Evolutionary conservation across 1,140 invertebrate genomes (phyloP), one percentile per base, ranked within the genome.

Genomic region (Ips typographus): DNA sequence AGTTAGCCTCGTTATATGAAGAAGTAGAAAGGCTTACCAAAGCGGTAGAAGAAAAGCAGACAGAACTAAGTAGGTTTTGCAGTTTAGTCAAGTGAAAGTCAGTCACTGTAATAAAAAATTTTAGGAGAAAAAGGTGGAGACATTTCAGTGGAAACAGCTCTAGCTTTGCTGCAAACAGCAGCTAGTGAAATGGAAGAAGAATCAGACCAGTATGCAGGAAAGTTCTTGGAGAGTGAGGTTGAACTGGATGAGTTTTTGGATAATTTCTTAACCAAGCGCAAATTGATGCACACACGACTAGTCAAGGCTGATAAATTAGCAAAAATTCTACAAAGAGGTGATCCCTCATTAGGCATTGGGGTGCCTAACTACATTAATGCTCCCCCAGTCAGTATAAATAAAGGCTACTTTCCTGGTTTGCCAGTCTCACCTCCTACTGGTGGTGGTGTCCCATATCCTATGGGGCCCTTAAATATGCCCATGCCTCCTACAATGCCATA

Each of bases 241-340:
- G 87, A 90, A 72, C 84, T 93, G 1, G 93, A 95, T 37, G 85
- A 88, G 67, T 95, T 94, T 76, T 78, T 95, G 4, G 89, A 90
- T 43, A 85, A 92, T 64, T 95, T 94, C 80, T 82, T 91, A 58
- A 83, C 84, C 1, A 83, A 86, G 71, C 83, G 93, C 6, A 92
- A 90, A 77, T 79, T 87, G 42, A 92, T 94, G 85, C 93, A 95
- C 77, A 73, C 92, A 51, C 83, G 91, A 47, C 88, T 91, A 77
- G 88, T 95, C 0, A 95, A 95, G 83, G 87, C 91, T 8, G 93
- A 95, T 62, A 95, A 95, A 83, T 89, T 95, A 87, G 83, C 85
- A 62, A 93, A 95, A 78, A 77, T 94, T 1, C 83, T 93, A 43
- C 85, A 85, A 68, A 79, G 80, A 79, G 68, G 79, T 78, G 69